phyloP scores from a whole-genome alignment of 1,140 invertebrate genomes.

The Hycleus cichorii region DNA sequence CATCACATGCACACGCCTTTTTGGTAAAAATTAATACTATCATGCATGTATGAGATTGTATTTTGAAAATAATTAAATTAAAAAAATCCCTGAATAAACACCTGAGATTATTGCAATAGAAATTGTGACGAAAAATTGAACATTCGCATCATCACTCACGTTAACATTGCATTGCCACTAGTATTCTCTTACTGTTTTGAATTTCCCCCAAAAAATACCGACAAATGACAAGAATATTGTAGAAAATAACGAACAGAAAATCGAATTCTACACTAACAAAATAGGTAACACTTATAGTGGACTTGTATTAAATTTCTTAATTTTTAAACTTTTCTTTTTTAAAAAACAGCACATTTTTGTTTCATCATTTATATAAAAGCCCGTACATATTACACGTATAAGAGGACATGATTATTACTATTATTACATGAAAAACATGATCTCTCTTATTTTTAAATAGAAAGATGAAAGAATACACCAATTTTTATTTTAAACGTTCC shows the following conservation, averaged over 20 bases:
- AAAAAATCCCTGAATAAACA: slow-evolving; percentile 24
- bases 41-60: slow-evolving; percentile 7
- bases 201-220: too few species aligned
- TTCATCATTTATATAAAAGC: slow-evolving; percentile 8
- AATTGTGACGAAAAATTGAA: slow-evolving; percentile 13
- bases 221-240: too few species aligned
- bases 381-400: slow-evolving; percentile 7
- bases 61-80: neutral
- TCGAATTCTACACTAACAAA: too few species aligned
- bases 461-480: too few species aligned
- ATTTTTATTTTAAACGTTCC: too few species aligned
- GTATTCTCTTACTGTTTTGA: neutral
- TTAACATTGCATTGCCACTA: slow-evolving; percentile 31
- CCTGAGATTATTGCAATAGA: slow-evolving; percentile 22
- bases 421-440: neutral
- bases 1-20: slow-evolving; percentile 18
- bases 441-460: slow-evolving; percentile 2
- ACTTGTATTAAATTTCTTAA: too few species aligned
- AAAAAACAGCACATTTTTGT: slow-evolving; percentile 6
- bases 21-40: slow-evolving; percentile 8
- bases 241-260: too few species aligned
- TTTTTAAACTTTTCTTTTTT: too few species aligned
- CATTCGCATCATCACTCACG: slow-evolving; percentile 7
- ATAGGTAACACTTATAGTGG: too few species aligned
- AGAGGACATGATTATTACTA: slow-evolving; percentile 10